Conservation (phyloP, 2,797 vertebrate genomes). For the Natrix natrix region DNA sequence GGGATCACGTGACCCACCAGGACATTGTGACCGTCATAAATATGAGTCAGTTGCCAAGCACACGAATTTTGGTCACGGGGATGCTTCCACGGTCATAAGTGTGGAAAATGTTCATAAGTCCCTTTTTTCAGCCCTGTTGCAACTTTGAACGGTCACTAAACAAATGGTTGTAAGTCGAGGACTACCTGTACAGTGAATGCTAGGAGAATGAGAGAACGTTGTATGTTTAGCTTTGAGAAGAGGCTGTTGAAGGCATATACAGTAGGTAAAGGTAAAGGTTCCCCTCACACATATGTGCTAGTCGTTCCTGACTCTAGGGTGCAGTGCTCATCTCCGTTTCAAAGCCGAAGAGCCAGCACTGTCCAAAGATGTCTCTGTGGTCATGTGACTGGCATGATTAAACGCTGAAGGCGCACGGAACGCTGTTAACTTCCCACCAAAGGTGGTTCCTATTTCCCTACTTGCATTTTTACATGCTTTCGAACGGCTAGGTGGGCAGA, state of each 20-base stretch:
- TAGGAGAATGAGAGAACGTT: neutral
- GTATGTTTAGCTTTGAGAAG: neutral
- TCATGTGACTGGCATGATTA: too few relatives aligned
- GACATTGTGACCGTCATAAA: neutral
- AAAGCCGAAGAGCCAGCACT: too few relatives aligned
- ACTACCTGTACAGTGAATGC: neutral
- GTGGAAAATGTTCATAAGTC: neutral
- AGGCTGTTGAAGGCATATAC: neutral
- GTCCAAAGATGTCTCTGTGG: too few relatives aligned
- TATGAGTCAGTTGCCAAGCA: neutral
- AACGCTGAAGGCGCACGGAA: too few relatives aligned
- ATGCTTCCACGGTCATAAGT: neutral
- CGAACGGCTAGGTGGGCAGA: too few relatives aligned
- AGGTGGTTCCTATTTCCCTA: too few relatives aligned
- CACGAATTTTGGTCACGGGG: neutral
- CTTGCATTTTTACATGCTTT: too few relatives aligned
- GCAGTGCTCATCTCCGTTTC: too few relatives aligned
- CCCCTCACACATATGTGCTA: too few relatives aligned
- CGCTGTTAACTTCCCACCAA: too few relatives aligned
- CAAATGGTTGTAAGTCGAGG: neutral
- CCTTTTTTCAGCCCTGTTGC: neutral
- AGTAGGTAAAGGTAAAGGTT: too few relatives aligned
- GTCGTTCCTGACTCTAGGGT: too few relatives aligned
- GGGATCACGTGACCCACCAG: neutral
- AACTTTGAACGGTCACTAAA: neutral